Evolutionary conservation across 2,888 invertebrate genomes (phyloP).

Genomic region (Branchipolynoe longqiensis): DNA sequence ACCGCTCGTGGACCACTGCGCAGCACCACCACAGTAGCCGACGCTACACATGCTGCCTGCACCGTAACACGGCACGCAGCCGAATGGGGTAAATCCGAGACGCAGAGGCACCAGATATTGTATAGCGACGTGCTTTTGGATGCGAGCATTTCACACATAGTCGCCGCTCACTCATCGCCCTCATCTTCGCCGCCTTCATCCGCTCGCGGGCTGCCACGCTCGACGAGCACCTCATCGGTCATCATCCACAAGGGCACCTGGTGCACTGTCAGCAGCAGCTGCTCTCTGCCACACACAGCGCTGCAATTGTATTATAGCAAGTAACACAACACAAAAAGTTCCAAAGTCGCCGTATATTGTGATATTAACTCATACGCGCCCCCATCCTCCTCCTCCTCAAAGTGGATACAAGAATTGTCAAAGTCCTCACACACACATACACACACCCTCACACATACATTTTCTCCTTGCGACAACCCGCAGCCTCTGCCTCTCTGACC

Average conservation of each 20-base stretch:
- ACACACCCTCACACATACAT: not conserved
- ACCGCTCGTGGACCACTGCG: conserved; percentile 24
- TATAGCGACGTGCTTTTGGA: not conserved
- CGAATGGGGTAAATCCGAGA: conserved; percentile 46
- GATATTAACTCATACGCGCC: conserved; percentile 35
- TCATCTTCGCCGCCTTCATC: conserved; percentile 2
- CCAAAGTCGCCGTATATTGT: conserved; percentile 18
- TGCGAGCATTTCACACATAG: conserved; percentile 26
- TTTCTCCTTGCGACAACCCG: too few relatives aligned
- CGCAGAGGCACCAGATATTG: not conserved
- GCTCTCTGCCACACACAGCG: conserved; percentile 18
- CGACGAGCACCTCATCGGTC: conserved; percentile 19
- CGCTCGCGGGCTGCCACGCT: not conserved
- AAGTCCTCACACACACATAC: too few relatives aligned
- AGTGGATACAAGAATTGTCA: too few relatives aligned
- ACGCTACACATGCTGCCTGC: not conserved
- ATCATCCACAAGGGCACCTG: conserved; percentile 40
- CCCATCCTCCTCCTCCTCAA: too few relatives aligned
- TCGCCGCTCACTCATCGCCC: not conserved
- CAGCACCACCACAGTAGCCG: not conserved
- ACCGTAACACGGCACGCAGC: conserved; percentile 35
- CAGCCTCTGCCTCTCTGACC: too few relatives aligned
- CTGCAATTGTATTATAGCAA: conserved; percentile 31
- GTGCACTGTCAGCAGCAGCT: conserved; percentile 27
- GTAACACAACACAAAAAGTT: not conserved